Evolutionary conservation across 92 coral and sea anemone genomes (phyloP).

Genomic region (Siderastrea radians): DNA sequence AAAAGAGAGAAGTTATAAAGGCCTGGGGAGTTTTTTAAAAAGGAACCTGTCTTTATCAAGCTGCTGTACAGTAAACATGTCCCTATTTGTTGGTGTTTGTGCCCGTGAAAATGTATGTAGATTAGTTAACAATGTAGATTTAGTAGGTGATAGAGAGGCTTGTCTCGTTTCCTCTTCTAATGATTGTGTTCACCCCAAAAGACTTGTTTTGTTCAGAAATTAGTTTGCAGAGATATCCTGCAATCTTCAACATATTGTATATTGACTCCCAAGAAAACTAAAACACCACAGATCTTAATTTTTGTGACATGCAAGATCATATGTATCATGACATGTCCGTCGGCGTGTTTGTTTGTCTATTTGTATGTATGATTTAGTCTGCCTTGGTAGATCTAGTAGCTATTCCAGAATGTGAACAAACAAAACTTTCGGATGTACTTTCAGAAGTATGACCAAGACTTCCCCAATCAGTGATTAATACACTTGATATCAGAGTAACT

Average conservation of each 20-base stretch:
- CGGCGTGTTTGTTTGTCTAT: slow-evolving; percentile 26
- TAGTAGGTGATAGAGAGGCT: slow-evolving; percentile 23
- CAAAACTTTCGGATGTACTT: slow-evolving; percentile 58
- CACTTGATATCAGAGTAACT: slow-evolving; percentile 74
- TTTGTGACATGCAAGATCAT: slow-evolving; percentile 74
- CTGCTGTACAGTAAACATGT: slow-evolving; percentile 47
- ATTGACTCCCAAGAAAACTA: slow-evolving; percentile 58
- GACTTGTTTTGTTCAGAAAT: slow-evolving; percentile 72
- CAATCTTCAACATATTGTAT: slow-evolving; percentile 73
- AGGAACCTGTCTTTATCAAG: slow-evolving; percentile 43
- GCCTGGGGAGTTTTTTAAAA: slow-evolving; percentile 63
- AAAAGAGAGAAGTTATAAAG: slow-evolving; percentile 20
- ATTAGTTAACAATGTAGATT: slow-evolving; percentile 47
- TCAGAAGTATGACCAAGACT: slow-evolving; percentile 54
- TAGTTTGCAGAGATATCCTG: slow-evolving; percentile 54
- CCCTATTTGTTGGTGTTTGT: slow-evolving; percentile 24
- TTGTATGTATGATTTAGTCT: slow-evolving; percentile 56
- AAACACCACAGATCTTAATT: slow-evolving; percentile 72
- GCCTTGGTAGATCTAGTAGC: slow-evolving; percentile 56
- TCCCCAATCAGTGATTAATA: slow-evolving; percentile 80
- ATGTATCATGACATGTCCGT: slow-evolving; percentile 25
- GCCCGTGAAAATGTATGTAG: slow-evolving; percentile 42
- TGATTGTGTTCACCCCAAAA: slow-evolving; percentile 23
- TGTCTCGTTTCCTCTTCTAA: slow-evolving; percentile 17
- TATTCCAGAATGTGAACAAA: slow-evolving; percentile 47